Evolutionary conservation across 2,113 vertebrate genomes (phyloP).

Genomic region (Chamaetylas fuelleborni): DNA sequence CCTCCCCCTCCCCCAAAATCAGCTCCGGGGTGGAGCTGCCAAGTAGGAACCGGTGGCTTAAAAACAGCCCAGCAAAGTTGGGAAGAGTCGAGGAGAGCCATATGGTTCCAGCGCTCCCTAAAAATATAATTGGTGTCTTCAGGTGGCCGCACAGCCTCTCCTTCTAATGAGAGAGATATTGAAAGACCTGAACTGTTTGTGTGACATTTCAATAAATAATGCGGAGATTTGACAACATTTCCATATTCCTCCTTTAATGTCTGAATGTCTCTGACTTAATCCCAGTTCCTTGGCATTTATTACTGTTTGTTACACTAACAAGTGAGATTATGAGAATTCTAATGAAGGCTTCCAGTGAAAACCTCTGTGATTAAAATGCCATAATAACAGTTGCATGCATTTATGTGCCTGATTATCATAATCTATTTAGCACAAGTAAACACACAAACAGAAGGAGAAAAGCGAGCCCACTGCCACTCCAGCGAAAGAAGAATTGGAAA

Average conservation of each 20-base stretch:
- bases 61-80: neutral
- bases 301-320: conserved; percentile 88
- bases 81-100: neutral
- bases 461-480: conserved; percentile 71
- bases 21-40: neutral
- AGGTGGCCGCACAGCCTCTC: conserved; percentile 40
- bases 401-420: conserved; percentile 91
- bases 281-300: conserved; percentile 85
- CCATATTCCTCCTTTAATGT: conserved; percentile 82
- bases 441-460: conserved; percentile 85
- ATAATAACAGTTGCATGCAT: conserved; percentile 85
- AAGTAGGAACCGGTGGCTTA: rapidly evolving
- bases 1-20: rapidly evolving
- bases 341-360: conserved; percentile 88
- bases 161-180: conserved; percentile 76
- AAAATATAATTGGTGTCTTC: conserved; percentile 64
- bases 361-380: conserved; percentile 89
- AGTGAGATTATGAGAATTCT: conserved; percentile 93
- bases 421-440: conserved; percentile 93
- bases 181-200: conserved; percentile 73
- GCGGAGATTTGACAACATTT: conserved; percentile 80
- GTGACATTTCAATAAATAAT: conserved; percentile 89
- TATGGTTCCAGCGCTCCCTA: neutral
- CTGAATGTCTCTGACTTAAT: conserved; percentile 81
- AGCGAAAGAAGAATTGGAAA: conserved; percentile 77